phyloP scores from a whole-genome alignment of 2,888 invertebrate genomes.

The Drosophila anceps region DNA sequence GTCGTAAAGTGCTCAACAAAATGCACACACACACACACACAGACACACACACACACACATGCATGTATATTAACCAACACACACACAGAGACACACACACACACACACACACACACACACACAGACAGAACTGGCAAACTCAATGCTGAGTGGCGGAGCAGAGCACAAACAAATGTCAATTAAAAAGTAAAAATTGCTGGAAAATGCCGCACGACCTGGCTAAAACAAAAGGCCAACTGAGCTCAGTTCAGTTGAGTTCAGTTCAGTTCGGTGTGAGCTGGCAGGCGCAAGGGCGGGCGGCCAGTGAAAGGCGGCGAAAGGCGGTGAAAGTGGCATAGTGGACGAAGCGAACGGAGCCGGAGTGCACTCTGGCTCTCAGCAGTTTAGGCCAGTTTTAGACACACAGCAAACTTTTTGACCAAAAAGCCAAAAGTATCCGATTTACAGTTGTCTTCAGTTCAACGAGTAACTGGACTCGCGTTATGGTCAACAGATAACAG shows the following conservation, averaged over 20 bases:
- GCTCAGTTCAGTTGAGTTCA: constrained; percentile 3
- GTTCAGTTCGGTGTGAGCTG: no score
- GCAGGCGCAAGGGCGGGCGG: background rate
- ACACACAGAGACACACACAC: constrained; percentile 25
- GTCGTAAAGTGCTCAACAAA: constrained; percentile 69
- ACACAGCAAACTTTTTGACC: background rate
- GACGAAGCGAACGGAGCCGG: background rate
- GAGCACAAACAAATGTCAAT: constrained; percentile 76
- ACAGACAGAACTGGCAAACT: constrained; percentile 18
- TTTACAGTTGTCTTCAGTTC: constrained; percentile 1
- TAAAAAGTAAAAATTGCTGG: constrained; percentile 80
- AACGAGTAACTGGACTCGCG: background rate
- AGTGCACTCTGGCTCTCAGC: background rate
- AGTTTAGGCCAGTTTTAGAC: constrained; percentile 6
- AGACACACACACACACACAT: constrained; percentile 7
- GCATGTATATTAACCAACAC: constrained; percentile 29
- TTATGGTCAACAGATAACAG: background rate
- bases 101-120: constrained; percentile 17
- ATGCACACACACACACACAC: constrained; percentile 28
- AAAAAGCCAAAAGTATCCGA: background rate
- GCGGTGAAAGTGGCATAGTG: background rate
- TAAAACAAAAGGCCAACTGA: constrained; percentile 62
- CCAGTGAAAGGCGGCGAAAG: background rate
- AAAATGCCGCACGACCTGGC: constrained; percentile 75
- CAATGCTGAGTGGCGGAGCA: constrained; percentile 14